These are phyloP conservation scores for Chamaea fasciata DNA, from an alignment of 2,113 vertebrate species.

Conservation along the genomic window DNA sequence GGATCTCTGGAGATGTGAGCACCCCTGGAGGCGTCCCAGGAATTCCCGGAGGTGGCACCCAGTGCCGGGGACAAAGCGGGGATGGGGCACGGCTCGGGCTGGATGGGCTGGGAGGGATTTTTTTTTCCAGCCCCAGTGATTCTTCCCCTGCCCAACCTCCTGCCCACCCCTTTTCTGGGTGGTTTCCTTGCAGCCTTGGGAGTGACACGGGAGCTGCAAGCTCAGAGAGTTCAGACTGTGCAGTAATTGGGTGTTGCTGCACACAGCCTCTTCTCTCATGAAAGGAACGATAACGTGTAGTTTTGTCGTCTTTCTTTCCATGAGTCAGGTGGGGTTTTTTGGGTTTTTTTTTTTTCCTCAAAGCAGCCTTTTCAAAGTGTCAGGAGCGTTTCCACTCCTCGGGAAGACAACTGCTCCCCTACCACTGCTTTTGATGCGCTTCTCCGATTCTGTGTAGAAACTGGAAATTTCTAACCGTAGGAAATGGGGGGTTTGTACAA, in stretches of 20 bases:
- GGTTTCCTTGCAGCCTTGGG: neutral
- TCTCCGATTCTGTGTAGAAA: neutral
- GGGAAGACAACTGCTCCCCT: neutral
- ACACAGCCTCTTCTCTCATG: neutral
- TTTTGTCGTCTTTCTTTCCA: neutral
- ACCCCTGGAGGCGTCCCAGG: neutral
- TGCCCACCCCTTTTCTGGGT: neutral
- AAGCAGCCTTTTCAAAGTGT: neutral
- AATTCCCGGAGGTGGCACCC: accelerated
- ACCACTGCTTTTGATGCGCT: neutral
- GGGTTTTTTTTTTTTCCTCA: neutral
- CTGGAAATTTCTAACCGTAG: neutral
- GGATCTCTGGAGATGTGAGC: neutral
- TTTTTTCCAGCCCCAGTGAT: neutral
- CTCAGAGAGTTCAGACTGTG: neutral
- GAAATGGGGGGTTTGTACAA: neutral
- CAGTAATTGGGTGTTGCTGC: neutral
- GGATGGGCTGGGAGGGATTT: accelerated
- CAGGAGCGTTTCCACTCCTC: neutral
- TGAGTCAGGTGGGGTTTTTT: neutral
- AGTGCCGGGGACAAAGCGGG: neutral
- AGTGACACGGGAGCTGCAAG: neutral
- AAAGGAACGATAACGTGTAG: neutral
- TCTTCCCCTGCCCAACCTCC: neutral
- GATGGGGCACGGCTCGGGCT: accelerated